A percentile compares a stretch with the other conserved stretches of the same genome.
Conservation (phyloP, 2,797 vertebrate species). For the Phoebastria nigripes region DNA sequence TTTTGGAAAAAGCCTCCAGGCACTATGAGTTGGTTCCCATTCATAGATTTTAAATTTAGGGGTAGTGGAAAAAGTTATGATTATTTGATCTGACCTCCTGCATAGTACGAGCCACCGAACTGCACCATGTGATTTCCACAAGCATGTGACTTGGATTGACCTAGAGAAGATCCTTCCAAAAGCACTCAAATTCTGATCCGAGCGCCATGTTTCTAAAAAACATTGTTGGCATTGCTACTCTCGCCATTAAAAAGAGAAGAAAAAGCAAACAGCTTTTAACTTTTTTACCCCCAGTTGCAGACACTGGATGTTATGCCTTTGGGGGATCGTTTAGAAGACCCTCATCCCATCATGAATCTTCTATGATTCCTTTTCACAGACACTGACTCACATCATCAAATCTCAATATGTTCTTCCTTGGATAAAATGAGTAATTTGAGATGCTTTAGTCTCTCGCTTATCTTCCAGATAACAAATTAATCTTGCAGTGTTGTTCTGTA, state of each 20-base stretch:
- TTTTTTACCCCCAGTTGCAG: neutral
- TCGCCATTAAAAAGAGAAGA: neutral
- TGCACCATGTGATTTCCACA: neutral
- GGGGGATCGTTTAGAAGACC: neutral
- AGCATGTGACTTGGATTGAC: neutral
- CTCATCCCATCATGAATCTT: neutral
- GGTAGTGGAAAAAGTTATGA: neutral
- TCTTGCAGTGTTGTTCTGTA: neutral
- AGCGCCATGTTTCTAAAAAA: neutral
- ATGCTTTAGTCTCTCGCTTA: neutral
- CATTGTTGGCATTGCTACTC: neutral
- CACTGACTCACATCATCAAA: neutral
- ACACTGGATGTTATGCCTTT: neutral
- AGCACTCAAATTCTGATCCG: neutral
- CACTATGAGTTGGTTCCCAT: neutral
- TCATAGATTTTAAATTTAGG: neutral
- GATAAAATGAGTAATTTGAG: neutral
- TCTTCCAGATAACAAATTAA: neutral
- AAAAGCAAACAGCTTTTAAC: neutral
- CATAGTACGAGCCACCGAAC: fast-evolving
- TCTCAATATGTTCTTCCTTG: neutral
- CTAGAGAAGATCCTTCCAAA: neutral
- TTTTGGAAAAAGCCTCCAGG: slow-evolving; percentile 27
- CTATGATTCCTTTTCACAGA: neutral
- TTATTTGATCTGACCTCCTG: slow-evolving; percentile 2